Conservation (phyloP, 1,140 invertebrate genomes). For the Metaphire vulgaris region DNA sequence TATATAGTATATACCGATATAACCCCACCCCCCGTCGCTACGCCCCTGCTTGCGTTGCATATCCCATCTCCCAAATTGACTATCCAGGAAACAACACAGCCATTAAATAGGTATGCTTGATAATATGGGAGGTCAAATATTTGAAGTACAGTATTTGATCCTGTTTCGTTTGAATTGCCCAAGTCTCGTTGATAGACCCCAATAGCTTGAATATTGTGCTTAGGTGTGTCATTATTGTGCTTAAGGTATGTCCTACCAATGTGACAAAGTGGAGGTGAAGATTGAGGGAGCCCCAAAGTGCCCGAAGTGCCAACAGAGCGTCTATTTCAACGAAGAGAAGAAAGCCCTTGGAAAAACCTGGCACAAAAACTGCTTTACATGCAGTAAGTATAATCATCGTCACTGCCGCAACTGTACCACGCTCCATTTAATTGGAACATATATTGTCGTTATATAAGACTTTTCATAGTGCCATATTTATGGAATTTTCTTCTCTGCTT, state of each 20-base stretch:
- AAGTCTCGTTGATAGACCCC: background rate
- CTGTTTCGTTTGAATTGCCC: background rate
- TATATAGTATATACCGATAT: too few species aligned
- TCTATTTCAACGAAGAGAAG: conserved; percentile 32
- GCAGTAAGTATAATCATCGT: conserved; percentile 23
- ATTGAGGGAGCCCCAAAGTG: conserved; percentile 29
- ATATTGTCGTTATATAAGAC: too few species aligned
- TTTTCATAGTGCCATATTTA: too few species aligned
- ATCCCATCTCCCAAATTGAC: too few species aligned
- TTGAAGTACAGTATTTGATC: background rate
- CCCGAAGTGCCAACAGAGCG: conserved; percentile 21
- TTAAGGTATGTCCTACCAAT: conserved; percentile 26
- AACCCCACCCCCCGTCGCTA: too few species aligned
- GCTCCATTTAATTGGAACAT: too few species aligned
- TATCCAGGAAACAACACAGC: background rate
- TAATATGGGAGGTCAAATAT: background rate
- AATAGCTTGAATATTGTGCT: background rate
- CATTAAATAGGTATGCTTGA: background rate
- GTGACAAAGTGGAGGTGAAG: conserved; percentile 24
- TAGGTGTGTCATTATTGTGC: background rate
- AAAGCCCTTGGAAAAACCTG: conserved; percentile 28
- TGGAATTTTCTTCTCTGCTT: too few species aligned
- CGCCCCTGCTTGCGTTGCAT: too few species aligned
- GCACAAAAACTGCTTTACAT: conserved; percentile 30
- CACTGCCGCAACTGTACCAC: too few species aligned